Conservation (phyloP, 2,797 vertebrate species). For the Parauchenoglanis punctatus region DNA sequence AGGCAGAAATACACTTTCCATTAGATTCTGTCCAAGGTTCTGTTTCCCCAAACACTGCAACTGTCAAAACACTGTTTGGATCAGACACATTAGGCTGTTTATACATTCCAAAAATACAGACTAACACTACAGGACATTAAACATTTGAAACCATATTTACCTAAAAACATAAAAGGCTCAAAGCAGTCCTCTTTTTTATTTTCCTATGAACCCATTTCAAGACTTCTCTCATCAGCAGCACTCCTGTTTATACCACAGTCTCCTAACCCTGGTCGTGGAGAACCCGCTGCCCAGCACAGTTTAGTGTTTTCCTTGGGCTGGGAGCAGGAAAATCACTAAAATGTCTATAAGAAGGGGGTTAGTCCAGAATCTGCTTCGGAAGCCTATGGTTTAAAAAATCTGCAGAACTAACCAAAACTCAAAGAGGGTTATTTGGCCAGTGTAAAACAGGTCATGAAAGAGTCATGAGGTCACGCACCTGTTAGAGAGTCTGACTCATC, state of each 20-base stretch:
- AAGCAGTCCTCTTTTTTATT: background rate
- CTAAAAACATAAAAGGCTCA: background rate
- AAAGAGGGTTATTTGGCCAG: background rate
- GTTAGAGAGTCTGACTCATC: constrained; percentile 40
- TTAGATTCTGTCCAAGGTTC: too few relatives aligned
- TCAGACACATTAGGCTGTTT: background rate
- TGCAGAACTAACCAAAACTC: background rate
- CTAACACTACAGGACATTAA: background rate
- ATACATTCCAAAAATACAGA: background rate
- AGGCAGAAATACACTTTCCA: background rate
- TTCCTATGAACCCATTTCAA: background rate
- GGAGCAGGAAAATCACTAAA: background rate
- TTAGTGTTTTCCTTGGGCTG: background rate
- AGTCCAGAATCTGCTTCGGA: background rate
- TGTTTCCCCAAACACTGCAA: background rate
- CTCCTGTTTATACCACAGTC: background rate
- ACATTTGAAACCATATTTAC: background rate
- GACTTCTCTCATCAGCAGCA: background rate
- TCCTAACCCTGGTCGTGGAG: background rate
- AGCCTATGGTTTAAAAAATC: background rate
- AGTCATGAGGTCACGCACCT: constrained; percentile 37
- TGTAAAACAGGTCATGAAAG: background rate
- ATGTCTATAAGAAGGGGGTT: background rate
- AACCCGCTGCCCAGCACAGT: background rate
- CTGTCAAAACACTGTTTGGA: background rate